Base-by-base conservation (phyloP, 2,888 invertebrate genomes). In the Agrochola lychnidis region DNA sequence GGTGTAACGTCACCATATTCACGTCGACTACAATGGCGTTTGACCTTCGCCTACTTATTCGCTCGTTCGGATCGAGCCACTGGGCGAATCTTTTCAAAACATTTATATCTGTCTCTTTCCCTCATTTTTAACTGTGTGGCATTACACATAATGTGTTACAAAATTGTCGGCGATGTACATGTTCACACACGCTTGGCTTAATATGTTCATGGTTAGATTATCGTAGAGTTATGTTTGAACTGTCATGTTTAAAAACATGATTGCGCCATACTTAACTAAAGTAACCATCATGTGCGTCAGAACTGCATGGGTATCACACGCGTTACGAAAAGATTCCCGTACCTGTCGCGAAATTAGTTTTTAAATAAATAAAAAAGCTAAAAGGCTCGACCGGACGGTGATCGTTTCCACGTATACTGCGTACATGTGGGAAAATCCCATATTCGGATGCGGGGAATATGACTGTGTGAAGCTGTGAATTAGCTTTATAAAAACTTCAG, bases 1-100 rank as follows among this genome's bases (percentile, higher is more conserved):
- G 91, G 90, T 90, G 91, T 92, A 91, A 92, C 94, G 95, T 95
- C 94, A 94, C 90, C 90, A 90, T 90, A 90, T 90, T 92, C 92
- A 91, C 92, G 92, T 91, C 90, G 92, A 92, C 92, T 91, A 96
- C 95, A 95, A 95, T 96, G 94, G 94, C 93, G 92, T 79, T 84
- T 93, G 94, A 95, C 96, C 96, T 96, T 96, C 95, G 94, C 96
- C 96, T 94, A 96, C 94, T 94, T 96, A 95, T 87, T 88, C 95
- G 93, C 91, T 95, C 94, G 93, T 92, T 95, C 92, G 94, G 86
- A 95, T 93, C 95, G 93, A 93, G 92, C 92, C 91, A 92, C 93
- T 92, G 91, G 88, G 92, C 91, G 90, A 92, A 94, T 96, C 94
- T 95, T 94, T 95, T 94, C 92, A 94, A 94, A 94, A 94, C 93